A percentile compares a stretch with the other conserved stretches of the same genome.
These are phyloP conservation scores for Molorchus minor DNA, from an alignment of 2,888 invertebrate species.

Conservation along the genomic window DNA sequence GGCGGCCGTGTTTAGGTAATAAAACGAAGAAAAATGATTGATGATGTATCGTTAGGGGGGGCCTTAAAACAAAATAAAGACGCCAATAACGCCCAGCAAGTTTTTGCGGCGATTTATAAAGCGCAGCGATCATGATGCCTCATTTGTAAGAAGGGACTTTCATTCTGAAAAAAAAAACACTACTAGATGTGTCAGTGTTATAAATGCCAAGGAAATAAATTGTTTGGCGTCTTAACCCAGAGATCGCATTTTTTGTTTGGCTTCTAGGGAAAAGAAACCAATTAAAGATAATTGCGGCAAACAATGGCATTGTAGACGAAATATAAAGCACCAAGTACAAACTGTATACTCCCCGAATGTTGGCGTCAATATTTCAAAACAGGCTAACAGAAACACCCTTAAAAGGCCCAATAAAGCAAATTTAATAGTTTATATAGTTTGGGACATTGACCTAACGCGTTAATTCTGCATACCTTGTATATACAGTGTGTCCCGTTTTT, in stretches of 20 bases:
- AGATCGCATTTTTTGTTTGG: neutral
- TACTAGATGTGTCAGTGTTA: neutral
- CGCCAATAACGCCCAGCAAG: neutral
- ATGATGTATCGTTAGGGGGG: neutral
- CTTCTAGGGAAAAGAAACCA: too few relatives aligned
- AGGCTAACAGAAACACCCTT: too few relatives aligned
- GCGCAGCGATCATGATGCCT: neutral
- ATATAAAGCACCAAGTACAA: too few relatives aligned
- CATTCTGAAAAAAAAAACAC: neutral
- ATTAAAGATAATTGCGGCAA: too few relatives aligned
- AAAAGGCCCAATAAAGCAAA: too few relatives aligned
- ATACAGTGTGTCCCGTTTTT: too few relatives aligned
- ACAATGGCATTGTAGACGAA: too few relatives aligned
- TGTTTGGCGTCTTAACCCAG: neutral
- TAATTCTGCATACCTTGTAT: too few relatives aligned
- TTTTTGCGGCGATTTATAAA: constrained; percentile 2
- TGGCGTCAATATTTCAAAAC: too few relatives aligned
- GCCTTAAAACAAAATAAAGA: constrained; percentile 3
- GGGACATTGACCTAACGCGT: too few relatives aligned
- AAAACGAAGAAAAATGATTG: constrained; percentile 5
- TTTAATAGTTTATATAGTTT: too few relatives aligned
- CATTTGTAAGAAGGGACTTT: neutral
- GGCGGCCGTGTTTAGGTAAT: neutral
- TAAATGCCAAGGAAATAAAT: neutral
- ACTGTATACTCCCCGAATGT: too few relatives aligned